Conservation (phyloP, 1,140 invertebrate genomes). For the Leguminivora glycinivorella region DNA sequence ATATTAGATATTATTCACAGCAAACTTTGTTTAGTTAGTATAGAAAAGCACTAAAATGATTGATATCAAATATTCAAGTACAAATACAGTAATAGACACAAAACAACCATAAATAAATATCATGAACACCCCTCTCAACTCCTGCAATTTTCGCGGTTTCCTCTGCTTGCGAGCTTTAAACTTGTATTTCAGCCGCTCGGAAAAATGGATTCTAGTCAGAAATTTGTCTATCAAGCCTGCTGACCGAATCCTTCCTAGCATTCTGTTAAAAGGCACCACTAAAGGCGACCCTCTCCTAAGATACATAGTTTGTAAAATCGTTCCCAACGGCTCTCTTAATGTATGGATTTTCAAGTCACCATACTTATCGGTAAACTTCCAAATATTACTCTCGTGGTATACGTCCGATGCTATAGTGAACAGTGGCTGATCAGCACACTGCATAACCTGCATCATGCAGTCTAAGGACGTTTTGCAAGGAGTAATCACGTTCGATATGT, state of each 20-base stretch:
- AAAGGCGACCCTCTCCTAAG: slow-evolving; percentile 35
- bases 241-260: not conserved
- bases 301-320: slow-evolving; percentile 31
- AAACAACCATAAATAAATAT: not conserved
- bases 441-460: slow-evolving; percentile 18
- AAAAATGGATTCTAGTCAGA: not conserved
- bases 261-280: not conserved
- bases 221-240: not conserved
- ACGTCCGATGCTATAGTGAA: slow-evolving; percentile 1
- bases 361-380: slow-evolving; percentile 14
- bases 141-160: not conserved
- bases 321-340: slow-evolving; percentile 29
- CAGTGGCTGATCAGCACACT: not conserved
- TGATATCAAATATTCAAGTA: not conserved
- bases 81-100: not conserved
- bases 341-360: slow-evolving; percentile 24
- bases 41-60: not conserved
- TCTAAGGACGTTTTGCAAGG: slow-evolving; percentile 1
- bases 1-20: too few species aligned
- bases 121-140: not conserved
- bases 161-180: not conserved
- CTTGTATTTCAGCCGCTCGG: not conserved
- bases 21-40: too few species aligned
- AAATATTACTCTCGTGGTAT: not conserved
- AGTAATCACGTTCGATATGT: not conserved